Conservation (phyloP, 2,797 vertebrate genomes). For the Diplodus puntazzo region DNA sequence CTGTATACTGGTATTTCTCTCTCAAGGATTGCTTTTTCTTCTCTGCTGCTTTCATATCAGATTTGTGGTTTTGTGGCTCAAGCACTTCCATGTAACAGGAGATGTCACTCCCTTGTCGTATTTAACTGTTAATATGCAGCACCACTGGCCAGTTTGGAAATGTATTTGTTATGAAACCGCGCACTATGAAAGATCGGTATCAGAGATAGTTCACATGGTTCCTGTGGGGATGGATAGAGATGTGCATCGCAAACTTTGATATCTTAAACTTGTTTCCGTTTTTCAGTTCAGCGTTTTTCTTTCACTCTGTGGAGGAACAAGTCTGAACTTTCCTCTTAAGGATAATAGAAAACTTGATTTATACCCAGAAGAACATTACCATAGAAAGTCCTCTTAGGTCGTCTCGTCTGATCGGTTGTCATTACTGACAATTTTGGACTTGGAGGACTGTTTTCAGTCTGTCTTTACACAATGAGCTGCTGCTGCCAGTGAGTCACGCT, state of each 20-base stretch:
- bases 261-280: not conserved
- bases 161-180: not conserved
- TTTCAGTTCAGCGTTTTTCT: not conserved
- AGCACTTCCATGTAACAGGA: not conserved
- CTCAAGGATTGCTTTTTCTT: not conserved
- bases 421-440: conserved; percentile 5
- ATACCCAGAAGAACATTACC: conserved; percentile 1
- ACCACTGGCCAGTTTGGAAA: conserved; percentile 7
- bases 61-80: not conserved
- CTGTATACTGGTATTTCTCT: not conserved
- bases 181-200: not conserved
- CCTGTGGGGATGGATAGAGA: not conserved
- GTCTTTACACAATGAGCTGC: conserved; percentile 11
- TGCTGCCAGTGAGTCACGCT: conserved; percentile 18
- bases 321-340: conserved; percentile 7
- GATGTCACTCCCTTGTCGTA: not conserved
- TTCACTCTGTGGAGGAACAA: not conserved
- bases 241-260: not conserved
- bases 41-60: conserved; percentile 1
- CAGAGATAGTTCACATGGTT: too few relatives aligned
- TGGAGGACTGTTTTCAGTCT: not conserved
- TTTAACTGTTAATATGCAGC: not conserved
- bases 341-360: conserved; percentile 11
- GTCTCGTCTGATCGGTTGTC: not conserved
- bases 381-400: not conserved